Evolutionary conservation across 2,797 vertebrate species (phyloP).

Genomic region (Enteromius fasciolatus): DNA sequence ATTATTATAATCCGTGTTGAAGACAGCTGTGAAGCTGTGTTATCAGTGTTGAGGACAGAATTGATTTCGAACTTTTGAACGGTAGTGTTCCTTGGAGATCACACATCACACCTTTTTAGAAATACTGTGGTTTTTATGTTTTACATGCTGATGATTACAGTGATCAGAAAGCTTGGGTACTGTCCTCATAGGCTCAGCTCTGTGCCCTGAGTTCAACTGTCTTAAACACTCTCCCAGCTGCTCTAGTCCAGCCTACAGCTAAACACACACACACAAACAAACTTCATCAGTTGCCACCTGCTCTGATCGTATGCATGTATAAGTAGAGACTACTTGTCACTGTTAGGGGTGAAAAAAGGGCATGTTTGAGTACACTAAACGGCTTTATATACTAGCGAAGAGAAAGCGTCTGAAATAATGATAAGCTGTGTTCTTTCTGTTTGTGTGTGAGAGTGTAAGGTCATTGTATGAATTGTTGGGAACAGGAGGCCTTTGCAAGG

Average conservation of each 20-base stretch:
- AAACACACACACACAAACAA: background rate
- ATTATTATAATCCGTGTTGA: background rate
- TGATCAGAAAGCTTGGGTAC: background rate
- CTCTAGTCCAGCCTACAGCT: conserved; percentile 12
- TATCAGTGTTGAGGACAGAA: background rate
- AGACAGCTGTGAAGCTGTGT: background rate
- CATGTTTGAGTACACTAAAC: conserved; percentile 39
- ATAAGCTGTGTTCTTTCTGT: conserved; percentile 76
- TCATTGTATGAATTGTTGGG: conserved; percentile 74
- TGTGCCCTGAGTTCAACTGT: conserved; percentile 41
- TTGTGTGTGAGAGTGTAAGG: conserved; percentile 59
- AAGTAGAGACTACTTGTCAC: conserved; percentile 5
- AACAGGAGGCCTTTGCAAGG: conserved; percentile 69
- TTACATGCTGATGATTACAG: background rate
- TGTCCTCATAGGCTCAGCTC: conserved; percentile 33
- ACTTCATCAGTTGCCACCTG: conserved; percentile 17
- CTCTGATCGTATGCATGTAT: conserved; percentile 22
- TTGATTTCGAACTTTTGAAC: background rate
- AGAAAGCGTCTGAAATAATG: conserved; percentile 75
- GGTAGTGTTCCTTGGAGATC: background rate
- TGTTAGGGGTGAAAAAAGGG: conserved; percentile 16
- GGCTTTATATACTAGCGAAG: conserved; percentile 65
- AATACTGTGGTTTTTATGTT: background rate
- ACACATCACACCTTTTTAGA: background rate
- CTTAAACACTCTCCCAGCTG: conserved; percentile 60